Evolutionary conservation across 2,797 vertebrate genomes (phyloP).

Genomic region (Halcyon chelicuti): DNA sequence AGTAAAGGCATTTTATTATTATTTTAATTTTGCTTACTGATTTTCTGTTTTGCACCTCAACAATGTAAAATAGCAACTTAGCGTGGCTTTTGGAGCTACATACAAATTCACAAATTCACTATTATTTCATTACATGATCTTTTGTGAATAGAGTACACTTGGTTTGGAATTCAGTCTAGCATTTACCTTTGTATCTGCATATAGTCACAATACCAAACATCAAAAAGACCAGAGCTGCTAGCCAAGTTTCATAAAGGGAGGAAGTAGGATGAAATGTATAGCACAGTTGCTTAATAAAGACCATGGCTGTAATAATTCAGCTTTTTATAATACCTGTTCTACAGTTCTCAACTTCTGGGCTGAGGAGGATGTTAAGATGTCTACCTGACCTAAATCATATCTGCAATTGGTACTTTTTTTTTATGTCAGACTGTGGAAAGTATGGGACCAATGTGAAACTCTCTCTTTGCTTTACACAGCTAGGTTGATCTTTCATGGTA

Average conservation of each 20-base stretch:
- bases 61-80: neutral
- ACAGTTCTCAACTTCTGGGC: neutral
- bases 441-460: neutral
- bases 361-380: neutral
- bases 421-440: neutral
- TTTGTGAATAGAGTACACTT: neutral
- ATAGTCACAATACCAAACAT: neutral
- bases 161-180: neutral
- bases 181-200: neutral
- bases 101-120: neutral
- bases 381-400: neutral
- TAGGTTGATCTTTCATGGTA: neutral
- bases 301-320: neutral
- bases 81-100: neutral
- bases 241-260: neutral
- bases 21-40: neutral
- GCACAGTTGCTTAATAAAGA: neutral
- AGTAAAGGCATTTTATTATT: neutral
- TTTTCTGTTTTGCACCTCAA: neutral
- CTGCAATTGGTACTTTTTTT: neutral
- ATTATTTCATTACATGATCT: neutral
- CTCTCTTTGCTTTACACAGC: neutral
- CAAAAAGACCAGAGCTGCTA: neutral
- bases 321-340: neutral
- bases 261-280: neutral